Percentiles rank a stretch among this genome's conserved stretches.
These are phyloP conservation scores for Elgonia sp. DNA, from an alignment of 2,888 invertebrate genomes.

Conservation along the genomic window DNA sequence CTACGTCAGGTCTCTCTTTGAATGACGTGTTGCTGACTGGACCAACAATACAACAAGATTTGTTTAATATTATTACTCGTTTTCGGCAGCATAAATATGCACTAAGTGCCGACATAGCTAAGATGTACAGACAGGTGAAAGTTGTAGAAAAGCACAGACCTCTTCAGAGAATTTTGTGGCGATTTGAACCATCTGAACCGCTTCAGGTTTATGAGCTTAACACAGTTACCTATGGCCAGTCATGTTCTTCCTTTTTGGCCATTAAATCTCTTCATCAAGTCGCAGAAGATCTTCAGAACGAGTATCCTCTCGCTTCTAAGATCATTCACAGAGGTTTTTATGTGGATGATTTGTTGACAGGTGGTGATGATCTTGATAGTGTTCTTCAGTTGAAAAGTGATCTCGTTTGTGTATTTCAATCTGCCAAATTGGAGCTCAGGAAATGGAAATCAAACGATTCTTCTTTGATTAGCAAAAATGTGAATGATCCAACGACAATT, in stretches of 20 bases:
- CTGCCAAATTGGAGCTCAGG: slow-evolving; percentile 11
- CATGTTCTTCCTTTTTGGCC: slow-evolving; percentile 77
- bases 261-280: slow-evolving; percentile 31
- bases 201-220: slow-evolving; percentile 63
- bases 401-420: neutral
- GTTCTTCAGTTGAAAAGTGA: neutral
- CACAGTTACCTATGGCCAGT: slow-evolving; percentile 78
- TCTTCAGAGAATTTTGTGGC: slow-evolving; percentile 81
- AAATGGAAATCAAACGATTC: slow-evolving; percentile 12
- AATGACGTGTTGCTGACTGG: neutral
- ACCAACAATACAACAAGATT: neutral
- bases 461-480: neutral
- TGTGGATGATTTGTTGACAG: slow-evolving; percentile 9
- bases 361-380: neutral
- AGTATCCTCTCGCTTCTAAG: neutral
- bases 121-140: slow-evolving; percentile 80
- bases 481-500: neutral
- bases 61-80: neutral
- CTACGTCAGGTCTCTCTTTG: neutral
- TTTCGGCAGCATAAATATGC: neutral
- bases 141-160: slow-evolving; percentile 70
- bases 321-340: neutral
- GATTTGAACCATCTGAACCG: slow-evolving; percentile 41
- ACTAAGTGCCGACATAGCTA: slow-evolving; percentile 74
- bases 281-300: neutral